These are phyloP conservation scores for Drosophila setifemur DNA, from an alignment of 1,140 invertebrate species.

Conservation along the genomic window DNA sequence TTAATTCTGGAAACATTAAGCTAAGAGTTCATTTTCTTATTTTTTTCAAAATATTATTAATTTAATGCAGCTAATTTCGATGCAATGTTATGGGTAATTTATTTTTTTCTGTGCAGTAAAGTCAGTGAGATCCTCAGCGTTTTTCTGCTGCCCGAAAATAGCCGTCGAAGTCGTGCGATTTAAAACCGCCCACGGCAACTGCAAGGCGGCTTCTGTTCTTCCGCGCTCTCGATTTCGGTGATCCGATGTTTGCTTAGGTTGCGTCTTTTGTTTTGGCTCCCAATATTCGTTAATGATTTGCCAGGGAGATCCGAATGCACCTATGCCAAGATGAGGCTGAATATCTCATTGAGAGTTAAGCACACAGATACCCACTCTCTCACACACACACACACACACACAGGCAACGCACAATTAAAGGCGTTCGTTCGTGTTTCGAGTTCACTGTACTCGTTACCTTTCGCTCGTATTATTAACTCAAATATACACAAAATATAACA, in stretches of 20 bases:
- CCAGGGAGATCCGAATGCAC: slow-evolving; percentile 1
- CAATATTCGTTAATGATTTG: slow-evolving; percentile 48
- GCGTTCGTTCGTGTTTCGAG: slow-evolving; percentile 47
- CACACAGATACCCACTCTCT: too few species aligned
- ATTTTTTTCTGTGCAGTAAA: slow-evolving; percentile 3
- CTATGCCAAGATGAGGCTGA: slow-evolving; percentile 1
- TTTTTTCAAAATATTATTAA: too few species aligned
- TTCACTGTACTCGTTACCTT: slow-evolving; percentile 79
- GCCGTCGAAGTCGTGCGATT: slow-evolving; percentile 25
- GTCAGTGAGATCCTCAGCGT: background rate
- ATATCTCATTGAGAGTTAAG: slow-evolving; percentile 24
- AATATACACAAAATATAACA: slow-evolving; percentile 43
- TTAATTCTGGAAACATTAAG: too few species aligned
- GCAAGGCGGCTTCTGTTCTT: slow-evolving; percentile 57
- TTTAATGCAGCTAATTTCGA: too few species aligned
- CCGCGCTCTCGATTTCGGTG: background rate
- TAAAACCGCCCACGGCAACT: slow-evolving; percentile 43
- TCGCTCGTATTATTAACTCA: slow-evolving; percentile 56
- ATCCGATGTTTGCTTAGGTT: slow-evolving; percentile 29
- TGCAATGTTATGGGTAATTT: too few species aligned
- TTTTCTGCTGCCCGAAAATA: slow-evolving; percentile 28
- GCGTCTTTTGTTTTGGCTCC: slow-evolving; percentile 70
- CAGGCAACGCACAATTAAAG: slow-evolving; percentile 18
- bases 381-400: slow-evolving; percentile 4
- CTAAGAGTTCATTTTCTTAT: too few species aligned